Evolutionary conservation across 2,113 vertebrate genomes (phyloP).

Genomic region (Sialia sialis): DNA sequence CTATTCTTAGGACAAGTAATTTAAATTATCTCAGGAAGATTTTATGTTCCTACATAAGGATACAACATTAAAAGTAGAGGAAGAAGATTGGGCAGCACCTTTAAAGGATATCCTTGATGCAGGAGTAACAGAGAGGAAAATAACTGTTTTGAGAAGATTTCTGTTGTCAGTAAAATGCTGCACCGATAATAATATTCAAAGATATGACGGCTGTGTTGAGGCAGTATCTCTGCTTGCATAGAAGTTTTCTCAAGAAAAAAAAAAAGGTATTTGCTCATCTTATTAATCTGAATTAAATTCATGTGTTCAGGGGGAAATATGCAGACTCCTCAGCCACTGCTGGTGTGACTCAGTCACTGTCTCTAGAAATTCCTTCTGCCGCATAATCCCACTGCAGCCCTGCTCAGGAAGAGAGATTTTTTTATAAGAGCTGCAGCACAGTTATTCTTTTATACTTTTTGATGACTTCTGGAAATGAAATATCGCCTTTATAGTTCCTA

Average conservation of each 20-base stretch:
- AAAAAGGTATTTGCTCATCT: neutral
- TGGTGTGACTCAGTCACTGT: neutral
- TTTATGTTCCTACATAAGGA: neutral
- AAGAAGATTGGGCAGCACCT: neutral
- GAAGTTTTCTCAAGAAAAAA: neutral
- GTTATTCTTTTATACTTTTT: neutral
- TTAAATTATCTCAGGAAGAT: neutral
- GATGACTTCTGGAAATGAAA: neutral
- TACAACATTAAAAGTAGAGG: neutral
- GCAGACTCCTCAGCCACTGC: neutral
- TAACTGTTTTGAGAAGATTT: neutral
- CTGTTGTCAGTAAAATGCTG: neutral
- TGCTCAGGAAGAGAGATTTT: neutral
- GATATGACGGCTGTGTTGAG: neutral
- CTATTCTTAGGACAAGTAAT: neutral
- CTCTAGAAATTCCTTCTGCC: neutral
- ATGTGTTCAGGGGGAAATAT: neutral
- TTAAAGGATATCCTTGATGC: neutral
- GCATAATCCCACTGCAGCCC: conserved; percentile 28
- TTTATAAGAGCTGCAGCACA: neutral
- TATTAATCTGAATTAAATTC: neutral
- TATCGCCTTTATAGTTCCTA: neutral
- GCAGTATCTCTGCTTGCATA: neutral
- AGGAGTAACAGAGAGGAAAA: neutral
- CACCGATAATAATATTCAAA: neutral